phyloP scores from a whole-genome alignment of 1,140 invertebrate species.

The Antheraea mylitta region DNA sequence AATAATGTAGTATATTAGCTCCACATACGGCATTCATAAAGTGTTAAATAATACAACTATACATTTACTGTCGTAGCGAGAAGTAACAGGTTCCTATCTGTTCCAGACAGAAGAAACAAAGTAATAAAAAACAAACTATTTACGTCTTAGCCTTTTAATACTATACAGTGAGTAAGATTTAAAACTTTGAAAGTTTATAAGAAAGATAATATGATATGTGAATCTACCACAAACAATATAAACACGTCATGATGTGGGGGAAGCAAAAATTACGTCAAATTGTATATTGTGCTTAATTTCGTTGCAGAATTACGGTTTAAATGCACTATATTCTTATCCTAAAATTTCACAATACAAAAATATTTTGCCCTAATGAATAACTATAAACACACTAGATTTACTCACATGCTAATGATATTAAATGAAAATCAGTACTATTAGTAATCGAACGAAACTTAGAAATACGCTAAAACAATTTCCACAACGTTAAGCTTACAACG shows the following conservation, averaged over 20 bases:
- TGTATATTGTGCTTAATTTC: slow-evolving; percentile 40
- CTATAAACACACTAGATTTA: slow-evolving; percentile 57
- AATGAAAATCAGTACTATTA: slow-evolving; percentile 19
- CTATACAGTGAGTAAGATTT: neutral
- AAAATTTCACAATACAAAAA: slow-evolving; percentile 71
- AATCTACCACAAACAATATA: neutral
- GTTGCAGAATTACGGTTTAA: slow-evolving; percentile 55
- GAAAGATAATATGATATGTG: slow-evolving; percentile 4
- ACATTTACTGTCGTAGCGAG: too few species aligned
- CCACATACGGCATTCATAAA: too few species aligned
- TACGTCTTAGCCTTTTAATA: neutral
- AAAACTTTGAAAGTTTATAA: slow-evolving; percentile 1
- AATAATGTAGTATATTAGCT: too few species aligned
- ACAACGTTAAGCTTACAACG: slow-evolving; percentile 19
- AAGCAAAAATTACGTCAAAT: neutral
- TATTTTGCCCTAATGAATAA: slow-evolving; percentile 66
- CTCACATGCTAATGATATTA: slow-evolving; percentile 32
- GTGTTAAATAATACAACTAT: too few species aligned
- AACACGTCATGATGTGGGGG: neutral
- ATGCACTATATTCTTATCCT: slow-evolving; percentile 62
- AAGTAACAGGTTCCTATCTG: too few species aligned
- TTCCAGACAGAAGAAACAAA: neutral
- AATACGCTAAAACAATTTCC: slow-evolving; percentile 2
- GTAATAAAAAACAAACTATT: too few species aligned
- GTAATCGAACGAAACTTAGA: slow-evolving; percentile 16